phyloP scores from a whole-genome alignment of 23 tunicate genomes.

The Trididemnum clinides region DNA sequence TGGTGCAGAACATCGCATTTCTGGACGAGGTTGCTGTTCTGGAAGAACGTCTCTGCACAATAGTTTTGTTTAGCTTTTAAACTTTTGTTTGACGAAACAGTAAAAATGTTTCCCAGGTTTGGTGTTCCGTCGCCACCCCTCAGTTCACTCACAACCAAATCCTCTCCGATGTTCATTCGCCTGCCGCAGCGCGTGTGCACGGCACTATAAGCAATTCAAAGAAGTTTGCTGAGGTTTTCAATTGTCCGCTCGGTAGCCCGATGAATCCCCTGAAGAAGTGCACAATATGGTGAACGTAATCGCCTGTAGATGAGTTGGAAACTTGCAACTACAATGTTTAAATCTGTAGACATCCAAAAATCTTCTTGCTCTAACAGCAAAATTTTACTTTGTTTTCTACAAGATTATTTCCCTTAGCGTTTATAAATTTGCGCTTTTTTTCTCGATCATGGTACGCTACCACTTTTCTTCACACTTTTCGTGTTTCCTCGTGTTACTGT shows the following conservation, averaged over 20 bases:
- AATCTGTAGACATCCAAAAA: too few species aligned
- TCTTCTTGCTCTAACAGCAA: too few species aligned
- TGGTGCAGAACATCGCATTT: too few species aligned
- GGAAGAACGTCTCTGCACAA: not conserved
- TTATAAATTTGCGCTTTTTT: too few species aligned
- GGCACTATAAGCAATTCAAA: conserved; percentile 63
- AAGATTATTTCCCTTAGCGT: too few species aligned
- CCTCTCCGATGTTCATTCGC: conserved; percentile 63
- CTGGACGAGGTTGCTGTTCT: too few species aligned
- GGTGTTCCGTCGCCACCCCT: conserved; percentile 77
- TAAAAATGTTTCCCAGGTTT: conserved; percentile 36
- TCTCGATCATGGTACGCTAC: too few species aligned
- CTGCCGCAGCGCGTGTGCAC: conserved; percentile 55
- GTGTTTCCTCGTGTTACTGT: too few species aligned
- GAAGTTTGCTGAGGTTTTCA: conserved; percentile 70
- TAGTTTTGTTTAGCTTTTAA: not conserved
- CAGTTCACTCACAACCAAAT: conserved; percentile 34
- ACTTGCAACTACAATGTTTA: too few species aligned
- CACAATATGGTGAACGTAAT: conserved; percentile 79
- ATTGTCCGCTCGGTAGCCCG: conserved; percentile 66
- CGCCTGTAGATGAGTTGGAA: too few species aligned
- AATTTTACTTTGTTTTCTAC: too few species aligned
- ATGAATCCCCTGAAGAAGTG: conserved; percentile 93
- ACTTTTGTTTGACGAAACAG: not conserved
- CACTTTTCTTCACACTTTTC: too few species aligned